Conservation (phyloP, 1,140 invertebrate species). For the Aricia agestis region DNA sequence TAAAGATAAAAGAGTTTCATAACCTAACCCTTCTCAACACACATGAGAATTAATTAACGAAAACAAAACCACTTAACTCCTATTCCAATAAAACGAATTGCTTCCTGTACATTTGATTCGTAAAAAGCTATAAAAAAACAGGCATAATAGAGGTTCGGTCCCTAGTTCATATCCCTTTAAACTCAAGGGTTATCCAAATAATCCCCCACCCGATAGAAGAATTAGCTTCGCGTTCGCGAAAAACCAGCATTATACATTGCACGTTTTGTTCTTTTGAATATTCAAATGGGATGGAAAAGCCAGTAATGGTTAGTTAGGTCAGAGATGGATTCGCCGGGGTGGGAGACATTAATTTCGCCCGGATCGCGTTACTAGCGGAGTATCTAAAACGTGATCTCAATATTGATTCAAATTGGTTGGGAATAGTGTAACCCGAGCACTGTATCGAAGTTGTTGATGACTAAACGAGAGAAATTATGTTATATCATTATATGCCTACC, state of each 20-base stretch:
- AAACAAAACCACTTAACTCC: constrained; percentile 8
- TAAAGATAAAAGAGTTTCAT: too few relatives aligned
- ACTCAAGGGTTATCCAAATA: constrained; percentile 39
- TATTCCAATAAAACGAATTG: neutral
- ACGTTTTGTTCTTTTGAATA: constrained; percentile 58
- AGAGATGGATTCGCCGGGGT: constrained; percentile 40
- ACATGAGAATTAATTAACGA: constrained; percentile 1
- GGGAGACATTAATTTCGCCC: constrained; percentile 56
- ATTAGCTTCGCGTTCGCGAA: constrained; percentile 26
- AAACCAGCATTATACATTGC: constrained; percentile 44
- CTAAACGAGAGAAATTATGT: neutral
- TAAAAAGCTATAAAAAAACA: constrained; percentile 11
- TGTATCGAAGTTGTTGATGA: constrained; percentile 20
- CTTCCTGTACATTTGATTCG: constrained; percentile 8
- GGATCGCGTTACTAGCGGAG: constrained; percentile 55
- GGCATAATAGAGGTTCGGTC: neutral
- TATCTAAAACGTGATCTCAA: constrained; percentile 59
- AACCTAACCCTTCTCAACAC: neutral
- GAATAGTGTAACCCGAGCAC: constrained; percentile 29
- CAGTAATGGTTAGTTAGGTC: constrained; percentile 61
- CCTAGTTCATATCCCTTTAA: constrained; percentile 25
- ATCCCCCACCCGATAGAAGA: constrained; percentile 32
- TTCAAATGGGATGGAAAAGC: constrained; percentile 58
- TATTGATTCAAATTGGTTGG: constrained; percentile 53
- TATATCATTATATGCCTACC: too few relatives aligned